phyloP scores from a whole-genome alignment of 1,140 invertebrate genomes.

The Drosophila subpulchrella region DNA sequence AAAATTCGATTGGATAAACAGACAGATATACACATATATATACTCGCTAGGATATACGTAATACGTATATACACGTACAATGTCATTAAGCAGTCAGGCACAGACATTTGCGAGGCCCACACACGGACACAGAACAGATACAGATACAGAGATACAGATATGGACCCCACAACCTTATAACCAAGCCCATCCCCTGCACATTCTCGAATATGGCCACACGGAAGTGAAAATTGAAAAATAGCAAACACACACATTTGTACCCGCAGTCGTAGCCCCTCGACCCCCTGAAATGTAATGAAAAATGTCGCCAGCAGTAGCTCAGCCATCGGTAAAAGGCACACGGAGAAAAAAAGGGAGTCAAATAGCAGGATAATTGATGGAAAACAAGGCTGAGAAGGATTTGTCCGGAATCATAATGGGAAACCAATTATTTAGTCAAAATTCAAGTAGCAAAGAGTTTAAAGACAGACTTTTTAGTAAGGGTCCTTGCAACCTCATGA shows the following conservation, averaged over 20 bases:
- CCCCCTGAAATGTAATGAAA: constrained; percentile 73
- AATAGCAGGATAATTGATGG: not conserved
- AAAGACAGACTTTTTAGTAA: no score
- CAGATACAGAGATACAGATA: not conserved
- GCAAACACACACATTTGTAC: constrained; percentile 77
- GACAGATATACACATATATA: constrained; percentile 34
- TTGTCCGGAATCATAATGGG: no score
- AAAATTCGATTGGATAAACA: constrained; percentile 83
- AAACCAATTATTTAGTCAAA: no score
- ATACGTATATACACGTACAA: constrained; percentile 40
- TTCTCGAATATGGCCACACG: constrained; percentile 37
- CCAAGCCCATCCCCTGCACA: not conserved
- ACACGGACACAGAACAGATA: constrained; percentile 13
- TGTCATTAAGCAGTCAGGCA: constrained; percentile 72
- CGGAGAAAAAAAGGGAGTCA: not conserved
- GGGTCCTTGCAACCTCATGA: no score
- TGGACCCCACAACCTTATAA: constrained; percentile 12
- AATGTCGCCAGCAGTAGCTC: constrained; percentile 66
- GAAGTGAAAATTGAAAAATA: constrained; percentile 83
- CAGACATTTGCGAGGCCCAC: constrained; percentile 36
- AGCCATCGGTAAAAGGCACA: constrained; percentile 1
- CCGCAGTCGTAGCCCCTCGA: constrained; percentile 29
- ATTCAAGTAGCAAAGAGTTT: not conserved
- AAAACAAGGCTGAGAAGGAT: not conserved
- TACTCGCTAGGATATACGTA: not conserved